A percentile compares a stretch with the other conserved stretches of the same genome.
phyloP scores from a whole-genome alignment of 2,888 invertebrate species.

The Altica lythri region DNA sequence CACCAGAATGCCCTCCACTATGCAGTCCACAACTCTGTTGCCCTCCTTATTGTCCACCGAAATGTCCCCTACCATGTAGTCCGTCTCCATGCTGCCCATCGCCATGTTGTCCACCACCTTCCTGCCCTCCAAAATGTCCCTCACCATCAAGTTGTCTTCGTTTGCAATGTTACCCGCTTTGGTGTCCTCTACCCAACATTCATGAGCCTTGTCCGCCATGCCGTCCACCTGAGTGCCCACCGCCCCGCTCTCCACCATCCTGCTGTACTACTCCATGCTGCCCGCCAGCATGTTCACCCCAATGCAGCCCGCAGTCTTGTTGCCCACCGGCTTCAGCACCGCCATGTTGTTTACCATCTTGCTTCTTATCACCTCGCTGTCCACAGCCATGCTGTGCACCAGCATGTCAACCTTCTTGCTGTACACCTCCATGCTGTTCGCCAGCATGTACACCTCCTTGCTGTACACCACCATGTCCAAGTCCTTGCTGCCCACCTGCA shows the following conservation, averaged over 20 bases:
- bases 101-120: background rate
- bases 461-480: conserved; percentile 1
- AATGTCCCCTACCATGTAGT: background rate
- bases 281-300: no score
- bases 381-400: background rate
- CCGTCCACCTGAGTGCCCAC: no score
- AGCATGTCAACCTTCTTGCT: background rate
- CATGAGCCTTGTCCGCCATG: no score
- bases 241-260: no score
- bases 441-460: background rate
- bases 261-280: no score
- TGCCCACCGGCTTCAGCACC: background rate
- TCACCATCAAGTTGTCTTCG: no score
- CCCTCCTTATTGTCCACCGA: background rate
- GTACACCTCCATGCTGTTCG: background rate
- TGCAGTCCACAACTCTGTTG: background rate
- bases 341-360: background rate
- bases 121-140: background rate
- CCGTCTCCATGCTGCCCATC: background rate
- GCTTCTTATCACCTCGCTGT: background rate
- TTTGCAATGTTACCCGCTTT: no score
- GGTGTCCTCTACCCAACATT: no score
- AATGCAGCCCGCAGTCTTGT: no score
- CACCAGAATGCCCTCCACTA: no score
- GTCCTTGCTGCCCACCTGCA: background rate